Conservation (phyloP, 2,888 invertebrate species). For the Leptogaster cylindrica region DNA sequence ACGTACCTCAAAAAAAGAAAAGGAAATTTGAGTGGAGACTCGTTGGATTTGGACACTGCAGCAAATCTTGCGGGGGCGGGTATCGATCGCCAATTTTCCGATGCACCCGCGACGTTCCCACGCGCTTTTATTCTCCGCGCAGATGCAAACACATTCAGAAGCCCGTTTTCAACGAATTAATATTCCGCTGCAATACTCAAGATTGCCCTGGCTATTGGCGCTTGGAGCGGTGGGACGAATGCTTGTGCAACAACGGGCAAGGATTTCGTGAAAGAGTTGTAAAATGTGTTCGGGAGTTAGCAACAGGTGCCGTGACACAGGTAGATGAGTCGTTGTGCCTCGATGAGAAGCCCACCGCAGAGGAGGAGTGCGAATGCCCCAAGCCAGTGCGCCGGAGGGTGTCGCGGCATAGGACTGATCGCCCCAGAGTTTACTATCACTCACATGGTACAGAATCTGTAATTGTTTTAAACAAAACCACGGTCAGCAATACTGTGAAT, state of each 20-base stretch:
- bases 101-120: conserved; percentile 71
- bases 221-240: conserved; percentile 77
- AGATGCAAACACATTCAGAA: conserved; percentile 70
- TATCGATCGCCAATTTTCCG: conserved; percentile 58
- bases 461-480: background rate
- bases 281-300: conserved; percentile 67
- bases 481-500: background rate
- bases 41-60: conserved; percentile 77
- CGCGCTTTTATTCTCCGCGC: conserved; percentile 69
- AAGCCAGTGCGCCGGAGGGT: conserved; percentile 51
- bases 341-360: conserved; percentile 62
- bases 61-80: conserved; percentile 76
- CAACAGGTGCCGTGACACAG: conserved; percentile 57
- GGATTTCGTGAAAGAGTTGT: conserved; percentile 75
- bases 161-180: conserved; percentile 66
- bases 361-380: conserved; percentile 61
- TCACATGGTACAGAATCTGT: conserved; percentile 8
- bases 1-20: conserved; percentile 64
- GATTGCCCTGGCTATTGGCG: conserved; percentile 84
- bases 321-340: conserved; percentile 69
- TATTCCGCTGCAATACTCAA: conserved; percentile 73
- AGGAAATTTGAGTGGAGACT: conserved; percentile 74
- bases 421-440: background rate
- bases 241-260: conserved; percentile 70
- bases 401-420: conserved; percentile 44